These are phyloP conservation scores for Chrysomela aeneicollis DNA, from an alignment of 2,888 invertebrate genomes.

Conservation along the genomic window DNA sequence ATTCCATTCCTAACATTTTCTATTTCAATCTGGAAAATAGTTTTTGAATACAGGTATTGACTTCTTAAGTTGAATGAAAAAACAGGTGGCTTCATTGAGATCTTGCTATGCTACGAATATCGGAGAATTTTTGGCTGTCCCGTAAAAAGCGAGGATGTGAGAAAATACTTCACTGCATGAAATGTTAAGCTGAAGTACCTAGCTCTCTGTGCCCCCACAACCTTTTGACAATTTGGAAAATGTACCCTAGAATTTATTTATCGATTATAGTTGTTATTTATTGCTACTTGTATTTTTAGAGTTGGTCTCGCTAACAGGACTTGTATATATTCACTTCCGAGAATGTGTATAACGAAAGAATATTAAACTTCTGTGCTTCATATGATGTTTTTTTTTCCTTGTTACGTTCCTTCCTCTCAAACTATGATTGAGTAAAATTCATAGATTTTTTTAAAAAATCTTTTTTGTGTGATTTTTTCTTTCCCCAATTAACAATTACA, in stretches of 20 bases:
- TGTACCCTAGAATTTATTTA: slow-evolving; percentile 53
- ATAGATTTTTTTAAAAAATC: too few species aligned
- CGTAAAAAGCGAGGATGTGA: neutral
- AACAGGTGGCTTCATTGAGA: too few species aligned
- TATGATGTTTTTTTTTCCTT: slow-evolving; percentile 25
- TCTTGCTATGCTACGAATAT: too few species aligned
- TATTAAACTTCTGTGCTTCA: slow-evolving; percentile 59
- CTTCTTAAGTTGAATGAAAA: too few species aligned
- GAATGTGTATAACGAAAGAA: slow-evolving; percentile 60
- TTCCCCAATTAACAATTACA: too few species aligned
- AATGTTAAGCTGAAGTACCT: slow-evolving; percentile 40
- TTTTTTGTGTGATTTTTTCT: too few species aligned
- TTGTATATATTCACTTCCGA: slow-evolving; percentile 59
- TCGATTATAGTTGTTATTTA: slow-evolving; percentile 57
- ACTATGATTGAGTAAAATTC: too few species aligned
- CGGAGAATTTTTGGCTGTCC: too few species aligned
- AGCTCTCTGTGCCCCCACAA: slow-evolving; percentile 53
- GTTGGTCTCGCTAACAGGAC: slow-evolving; percentile 60
- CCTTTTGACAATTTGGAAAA: slow-evolving; percentile 43
- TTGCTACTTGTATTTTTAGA: slow-evolving; percentile 59
- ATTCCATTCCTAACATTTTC: too few species aligned
- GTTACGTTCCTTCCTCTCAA: too few species aligned
- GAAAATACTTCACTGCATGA: slow-evolving; percentile 32
- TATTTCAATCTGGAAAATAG: too few species aligned
- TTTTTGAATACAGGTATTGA: too few species aligned